phyloP scores from a whole-genome alignment of 2,797 vertebrate genomes.

The Brachyrhaphis roseni region DNA sequence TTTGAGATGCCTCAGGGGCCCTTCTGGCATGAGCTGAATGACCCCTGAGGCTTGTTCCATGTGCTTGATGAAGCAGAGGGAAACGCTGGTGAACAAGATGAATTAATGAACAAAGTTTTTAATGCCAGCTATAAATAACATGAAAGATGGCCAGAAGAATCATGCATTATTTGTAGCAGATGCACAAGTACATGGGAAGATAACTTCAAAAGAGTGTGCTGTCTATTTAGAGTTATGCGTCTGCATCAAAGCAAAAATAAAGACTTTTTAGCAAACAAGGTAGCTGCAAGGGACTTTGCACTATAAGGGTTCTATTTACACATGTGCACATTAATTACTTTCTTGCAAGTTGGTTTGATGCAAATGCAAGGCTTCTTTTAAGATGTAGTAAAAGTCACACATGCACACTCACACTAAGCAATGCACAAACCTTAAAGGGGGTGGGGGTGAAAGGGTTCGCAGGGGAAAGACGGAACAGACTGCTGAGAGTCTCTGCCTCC shows the following conservation, averaged over 20 bases:
- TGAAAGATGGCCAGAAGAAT: constrained; percentile 78
- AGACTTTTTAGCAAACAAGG: constrained; percentile 70
- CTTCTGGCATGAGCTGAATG: constrained; percentile 70
- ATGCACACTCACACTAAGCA: constrained; percentile 28
- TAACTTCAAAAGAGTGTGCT: constrained; percentile 72
- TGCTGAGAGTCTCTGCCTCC: constrained; percentile 85
- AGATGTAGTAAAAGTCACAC: constrained; percentile 32
- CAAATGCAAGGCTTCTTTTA: constrained; percentile 56
- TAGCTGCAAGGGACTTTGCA: constrained; percentile 71
- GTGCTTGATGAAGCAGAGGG: constrained; percentile 64
- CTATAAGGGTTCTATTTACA: constrained; percentile 58
- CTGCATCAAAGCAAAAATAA: constrained; percentile 71
- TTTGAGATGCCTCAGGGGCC: constrained; percentile 72
- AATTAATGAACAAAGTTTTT: constrained; percentile 74
- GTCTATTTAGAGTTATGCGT: constrained; percentile 67
- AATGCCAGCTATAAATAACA: constrained; percentile 78
- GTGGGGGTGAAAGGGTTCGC: constrained; percentile 92
- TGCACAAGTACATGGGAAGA: constrained; percentile 51
- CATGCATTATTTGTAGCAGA: constrained; percentile 69
- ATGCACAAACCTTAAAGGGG: constrained; percentile 92
- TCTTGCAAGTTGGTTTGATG: constrained; percentile 52
- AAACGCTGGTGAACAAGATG: constrained; percentile 68
- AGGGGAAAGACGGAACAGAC: constrained; percentile 86
- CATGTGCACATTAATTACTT: constrained; percentile 68
- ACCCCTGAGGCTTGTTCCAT: constrained; percentile 69